Base-by-base conservation (phyloP, 37 sponge, comb jelly and placozoan species). In the Tethya wilhelma region DNA sequence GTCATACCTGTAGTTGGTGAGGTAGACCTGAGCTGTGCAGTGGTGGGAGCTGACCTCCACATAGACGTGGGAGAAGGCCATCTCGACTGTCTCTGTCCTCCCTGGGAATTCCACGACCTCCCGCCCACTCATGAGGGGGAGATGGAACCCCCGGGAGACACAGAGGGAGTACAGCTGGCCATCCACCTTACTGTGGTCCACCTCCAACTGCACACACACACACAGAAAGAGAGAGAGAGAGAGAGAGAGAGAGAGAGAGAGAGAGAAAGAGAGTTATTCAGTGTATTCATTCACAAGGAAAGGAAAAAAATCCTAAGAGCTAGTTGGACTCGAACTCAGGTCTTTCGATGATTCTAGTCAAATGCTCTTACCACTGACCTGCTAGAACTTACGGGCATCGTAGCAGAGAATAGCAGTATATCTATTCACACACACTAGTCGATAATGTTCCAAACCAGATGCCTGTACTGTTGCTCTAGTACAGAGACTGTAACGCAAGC, bases 1-100 rank as follows among this genome's bases (percentile, higher is more conserved):
- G 9, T 45, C 66, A 64, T 30, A 92, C 96, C 96, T 88, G 76
- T 86, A 96, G 74, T 96, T 89, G 9, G 96, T 96, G 38, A 96
- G 71, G 37, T 66, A 87, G 38, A 96, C 78, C 37, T 86, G 81
- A 25, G 85, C 96, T 9, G 68, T 64, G 63, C 77, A 88, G 43
- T 81, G 75, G 28, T 58, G 41, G 30, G 85, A 81, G 38, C 93
- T 82, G 49, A 91, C 42, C 23, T 89, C 90, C 20, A 97, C 89
- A 40, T 92, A 73, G 28, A 94, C 93, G 31, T 85, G 39, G 71
- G 78, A 82, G 42, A 97, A 77, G 23, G 72, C 76, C 84, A 91
- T 80, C 78, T 97, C 98, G 58, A 92, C 79, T 8, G 56, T 34
- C 73, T 97, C 98, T 12, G 87, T 84, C 28, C 30, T 33, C 12